Conservation (phyloP, 1,140 invertebrate genomes). For the Drosophila pachea region DNA sequence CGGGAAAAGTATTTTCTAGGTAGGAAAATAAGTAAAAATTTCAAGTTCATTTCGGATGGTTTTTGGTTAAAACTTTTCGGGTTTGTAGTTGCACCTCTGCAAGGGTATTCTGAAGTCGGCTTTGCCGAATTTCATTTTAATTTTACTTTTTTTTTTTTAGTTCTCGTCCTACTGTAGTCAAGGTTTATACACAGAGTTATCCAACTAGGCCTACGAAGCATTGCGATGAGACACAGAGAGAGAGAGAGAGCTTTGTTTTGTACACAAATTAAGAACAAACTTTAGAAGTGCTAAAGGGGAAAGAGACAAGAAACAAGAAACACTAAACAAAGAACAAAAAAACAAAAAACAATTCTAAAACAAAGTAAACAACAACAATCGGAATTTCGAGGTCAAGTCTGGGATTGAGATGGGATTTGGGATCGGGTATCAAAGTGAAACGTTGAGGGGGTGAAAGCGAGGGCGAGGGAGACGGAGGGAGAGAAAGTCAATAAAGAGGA, state of each 20-base stretch:
- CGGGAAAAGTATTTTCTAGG: too few relatives aligned
- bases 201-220: conserved; percentile 17
- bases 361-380: conserved; percentile 13
- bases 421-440: neutral
- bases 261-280: conserved; percentile 24
- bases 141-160: neutral
- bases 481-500: too few relatives aligned
- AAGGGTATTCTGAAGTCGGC: neutral
- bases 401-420: neutral
- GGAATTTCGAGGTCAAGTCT: neutral
- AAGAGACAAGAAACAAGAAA: too few relatives aligned
- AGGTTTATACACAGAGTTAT: conserved; percentile 22
- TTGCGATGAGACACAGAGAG: conserved; percentile 25
- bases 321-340: too few relatives aligned
- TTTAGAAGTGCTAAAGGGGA: conserved; percentile 8
- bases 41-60: too few relatives aligned
- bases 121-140: neutral
- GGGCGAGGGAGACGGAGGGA: too few relatives aligned
- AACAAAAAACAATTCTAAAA: conserved; percentile 1
- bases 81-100: neutral
- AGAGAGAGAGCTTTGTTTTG: neutral
- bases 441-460: neutral
- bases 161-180: conserved; percentile 7
- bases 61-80: neutral
- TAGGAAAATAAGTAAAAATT: too few relatives aligned